These are phyloP conservation scores for Prochilodus magdalenae DNA, from an alignment of 2,113 vertebrate species.

Conservation along the genomic window DNA sequence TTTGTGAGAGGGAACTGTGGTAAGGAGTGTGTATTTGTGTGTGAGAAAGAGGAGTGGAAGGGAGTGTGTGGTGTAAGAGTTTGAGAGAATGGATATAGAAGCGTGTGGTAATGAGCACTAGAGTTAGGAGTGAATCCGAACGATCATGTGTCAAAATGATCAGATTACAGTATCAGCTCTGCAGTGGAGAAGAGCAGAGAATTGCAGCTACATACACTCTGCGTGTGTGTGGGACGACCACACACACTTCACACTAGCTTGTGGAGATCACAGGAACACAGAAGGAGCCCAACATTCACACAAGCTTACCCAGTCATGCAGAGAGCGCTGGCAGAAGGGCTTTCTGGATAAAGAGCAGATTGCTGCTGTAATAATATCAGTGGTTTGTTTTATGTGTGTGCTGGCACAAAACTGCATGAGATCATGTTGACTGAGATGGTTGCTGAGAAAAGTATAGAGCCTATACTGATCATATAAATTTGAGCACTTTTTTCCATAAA, in stretches of 20 bases:
- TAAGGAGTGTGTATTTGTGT: neutral
- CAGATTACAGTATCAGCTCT: slow-evolving; percentile 11
- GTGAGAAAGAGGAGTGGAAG: too few species aligned
- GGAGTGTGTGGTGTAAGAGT: neutral
- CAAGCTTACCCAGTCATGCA: slow-evolving; percentile 7
- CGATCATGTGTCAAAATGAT: slow-evolving; percentile 34
- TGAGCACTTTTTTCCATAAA: too few species aligned
- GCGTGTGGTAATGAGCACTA: slow-evolving; percentile 3
- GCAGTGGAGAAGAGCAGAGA: neutral
- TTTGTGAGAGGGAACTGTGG: slow-evolving; percentile 2
- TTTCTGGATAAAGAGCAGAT: slow-evolving; percentile 22
- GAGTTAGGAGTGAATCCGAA: neutral
- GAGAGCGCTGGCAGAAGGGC: neutral
- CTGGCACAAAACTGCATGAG: too few species aligned
- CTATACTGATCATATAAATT: too few species aligned
- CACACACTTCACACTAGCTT: slow-evolving; percentile 11
- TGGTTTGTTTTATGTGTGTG: too few species aligned
- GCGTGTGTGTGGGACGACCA: slow-evolving; percentile 8
- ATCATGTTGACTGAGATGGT: too few species aligned
- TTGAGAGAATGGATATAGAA: slow-evolving; percentile 25
- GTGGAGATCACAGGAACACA: slow-evolving; percentile 38
- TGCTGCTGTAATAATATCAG: neutral
- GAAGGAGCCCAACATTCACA: slow-evolving; percentile 30
- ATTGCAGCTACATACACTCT: neutral
- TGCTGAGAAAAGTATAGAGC: too few species aligned